Base-by-base conservation (phyloP, 2,113 vertebrate genomes). In the Gadus chalcogrammus region DNA sequence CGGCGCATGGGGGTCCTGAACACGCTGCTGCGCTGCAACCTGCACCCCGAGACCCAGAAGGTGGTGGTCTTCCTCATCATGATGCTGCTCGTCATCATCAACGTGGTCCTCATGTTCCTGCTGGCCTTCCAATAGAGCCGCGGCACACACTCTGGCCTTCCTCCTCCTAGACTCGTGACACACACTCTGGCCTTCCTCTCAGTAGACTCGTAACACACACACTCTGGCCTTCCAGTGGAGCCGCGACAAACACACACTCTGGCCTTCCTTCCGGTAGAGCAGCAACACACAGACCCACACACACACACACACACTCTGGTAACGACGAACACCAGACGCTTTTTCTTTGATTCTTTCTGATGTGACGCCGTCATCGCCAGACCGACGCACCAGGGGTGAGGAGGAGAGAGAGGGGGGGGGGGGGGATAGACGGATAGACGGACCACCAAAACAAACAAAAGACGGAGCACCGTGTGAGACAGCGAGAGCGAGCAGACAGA, bases 61-160 rank as follows among this genome's bases (percentile, higher is more conserved):
- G 91, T 95, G 70, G 96, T 98, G 85, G 96, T 98, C 76, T 96
- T 97, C 82, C 78, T 95, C 72, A 98, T 99, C 90, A 94, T 99
- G 93, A 94, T 96, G 88, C 85, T 98, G 83, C 95, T 99, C 76
- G 94, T 99, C 88, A 86, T 98, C 90, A 96, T 99, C 92, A 99
- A 99, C 58, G 95, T 96, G 79, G 94, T 98, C 88, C 95, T 98
- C 68, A 97, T 98, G 91, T 97, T 98, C 88, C 92, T 99, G 69
- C 91, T 99, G 90, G 94, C 95, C 62, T 98, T 98, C 87, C 94
- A 94, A 90, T 98, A 96, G 88, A 65, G 18, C n/a, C 20, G 59
- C 59, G 3, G 59, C 53, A 63, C 58, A 35, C n/a, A 38, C 65
- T 53, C 61, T 31, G 28, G 28, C 28, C 28, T 31, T 31, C 28